Percentiles rank a stretch among this genome's conserved stretches.
Conservation (phyloP, 2,113 vertebrate species). For the Dicrurus megarhynchus region DNA sequence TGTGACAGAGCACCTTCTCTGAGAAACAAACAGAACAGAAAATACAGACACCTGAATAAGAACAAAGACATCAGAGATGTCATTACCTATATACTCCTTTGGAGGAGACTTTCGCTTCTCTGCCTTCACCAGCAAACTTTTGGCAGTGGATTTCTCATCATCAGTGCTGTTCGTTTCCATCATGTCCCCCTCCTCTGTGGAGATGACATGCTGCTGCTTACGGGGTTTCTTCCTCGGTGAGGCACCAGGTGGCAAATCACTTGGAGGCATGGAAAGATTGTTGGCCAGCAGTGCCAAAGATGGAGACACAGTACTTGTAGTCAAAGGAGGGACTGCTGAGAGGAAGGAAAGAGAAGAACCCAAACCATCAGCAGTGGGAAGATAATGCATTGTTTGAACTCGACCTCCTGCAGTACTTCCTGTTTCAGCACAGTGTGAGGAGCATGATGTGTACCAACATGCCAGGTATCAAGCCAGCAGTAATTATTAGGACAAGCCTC, state of each 20-base stretch:
- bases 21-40: not conserved
- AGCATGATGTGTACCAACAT: fast-evolving
- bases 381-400: not conserved
- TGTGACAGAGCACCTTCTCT: not conserved
- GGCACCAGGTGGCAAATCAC: slow-evolving; percentile 90
- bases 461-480: not conserved
- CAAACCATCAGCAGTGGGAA: not conserved
- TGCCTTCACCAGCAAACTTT: slow-evolving; percentile 82
- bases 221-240: slow-evolving; percentile 97
- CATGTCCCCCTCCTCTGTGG: slow-evolving; percentile 97
- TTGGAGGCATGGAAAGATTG: slow-evolving; percentile 79
- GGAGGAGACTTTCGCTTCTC: slow-evolving; percentile 94
- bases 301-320: slow-evolving; percentile 76
- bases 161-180: slow-evolving; percentile 98
- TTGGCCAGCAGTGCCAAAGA: slow-evolving; percentile 78
- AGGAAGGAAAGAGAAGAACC: not conserved
- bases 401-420: not conserved
- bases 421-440: not conserved
- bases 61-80: not conserved
- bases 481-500: not conserved
- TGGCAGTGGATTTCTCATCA: slow-evolving; percentile 87
- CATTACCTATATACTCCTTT: slow-evolving; percentile 93
- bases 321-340: slow-evolving; percentile 76
- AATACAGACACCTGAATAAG: not conserved
- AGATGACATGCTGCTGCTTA: slow-evolving; percentile 97